Conservation (phyloP, 2,113 vertebrate species). For the Grammomys dolichurus region DNA sequence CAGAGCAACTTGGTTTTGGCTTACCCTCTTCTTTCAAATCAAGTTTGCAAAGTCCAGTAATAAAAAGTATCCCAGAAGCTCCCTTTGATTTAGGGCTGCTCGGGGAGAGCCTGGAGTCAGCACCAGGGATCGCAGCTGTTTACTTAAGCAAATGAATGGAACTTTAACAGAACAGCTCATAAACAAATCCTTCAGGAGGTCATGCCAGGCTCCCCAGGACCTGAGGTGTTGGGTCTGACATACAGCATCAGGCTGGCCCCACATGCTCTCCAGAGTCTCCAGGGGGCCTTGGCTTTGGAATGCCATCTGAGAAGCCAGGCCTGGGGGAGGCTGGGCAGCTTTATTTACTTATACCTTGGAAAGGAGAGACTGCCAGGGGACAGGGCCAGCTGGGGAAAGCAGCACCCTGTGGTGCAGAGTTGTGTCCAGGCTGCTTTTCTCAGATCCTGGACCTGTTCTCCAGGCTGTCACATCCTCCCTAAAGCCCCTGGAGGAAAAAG, state of each 20-base stretch:
- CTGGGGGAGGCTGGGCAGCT: neutral
- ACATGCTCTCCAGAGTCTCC: constrained; percentile 32
- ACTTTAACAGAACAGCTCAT: constrained; percentile 78
- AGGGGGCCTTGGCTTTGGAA: constrained; percentile 1
- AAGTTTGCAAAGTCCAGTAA: constrained; percentile 67
- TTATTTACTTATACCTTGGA: constrained; percentile 6
- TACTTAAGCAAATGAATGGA: constrained; percentile 79
- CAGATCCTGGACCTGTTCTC: neutral
- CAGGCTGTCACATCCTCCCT: too few relatives aligned
- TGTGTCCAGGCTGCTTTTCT: neutral
- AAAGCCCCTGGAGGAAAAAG: neutral
- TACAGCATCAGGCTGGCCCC: constrained; percentile 22
- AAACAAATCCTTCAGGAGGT: constrained; percentile 74
- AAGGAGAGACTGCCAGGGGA: neutral
- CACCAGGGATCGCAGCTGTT: constrained; percentile 68
- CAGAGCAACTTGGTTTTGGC: constrained; percentile 50
- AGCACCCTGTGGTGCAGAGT: neutral
- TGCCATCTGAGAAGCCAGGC: neutral
- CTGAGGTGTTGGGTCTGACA: constrained; percentile 69
- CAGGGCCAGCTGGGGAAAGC: neutral
- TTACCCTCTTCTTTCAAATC: constrained; percentile 61
- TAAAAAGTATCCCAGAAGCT: constrained; percentile 78
- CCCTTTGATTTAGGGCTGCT: constrained; percentile 79
- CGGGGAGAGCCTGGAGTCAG: constrained; percentile 58
- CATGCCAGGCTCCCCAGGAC: constrained; percentile 70